Percentiles rank a stretch among this genome's conserved stretches.
phyloP scores from a whole-genome alignment of 2,797 vertebrate species.

The Mormyrus hasselquistii region DNA sequence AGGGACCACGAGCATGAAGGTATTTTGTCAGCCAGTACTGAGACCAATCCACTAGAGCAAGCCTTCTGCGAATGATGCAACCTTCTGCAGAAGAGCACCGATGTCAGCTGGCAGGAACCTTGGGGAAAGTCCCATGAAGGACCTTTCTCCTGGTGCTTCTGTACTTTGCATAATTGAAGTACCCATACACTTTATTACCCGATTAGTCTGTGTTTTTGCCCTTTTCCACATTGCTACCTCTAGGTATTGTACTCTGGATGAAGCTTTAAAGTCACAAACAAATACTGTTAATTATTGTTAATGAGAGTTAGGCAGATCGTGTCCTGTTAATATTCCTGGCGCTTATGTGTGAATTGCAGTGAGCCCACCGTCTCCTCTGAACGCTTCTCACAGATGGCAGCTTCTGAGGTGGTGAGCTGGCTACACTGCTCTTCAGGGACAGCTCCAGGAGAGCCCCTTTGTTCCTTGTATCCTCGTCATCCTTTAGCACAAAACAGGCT shows the following conservation, averaged over 20 bases:
- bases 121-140: not conserved
- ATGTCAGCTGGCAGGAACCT: not conserved
- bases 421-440: not conserved
- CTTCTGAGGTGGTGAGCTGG: not conserved
- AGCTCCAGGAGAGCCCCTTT: not conserved
- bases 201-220: not conserved
- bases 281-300: conserved; percentile 17
- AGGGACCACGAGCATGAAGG: not conserved
- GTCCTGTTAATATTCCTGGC: not conserved
- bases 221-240: no score
- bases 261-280: not conserved
- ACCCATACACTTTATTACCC: not conserved
- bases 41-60: not conserved
- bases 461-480: not conserved
- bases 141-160: not conserved
- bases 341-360: not conserved
- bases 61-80: not conserved
- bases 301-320: not conserved
- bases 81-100: not conserved
- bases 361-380: not conserved
- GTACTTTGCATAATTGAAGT: not conserved
- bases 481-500: not conserved
- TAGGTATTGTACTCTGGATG: not conserved
- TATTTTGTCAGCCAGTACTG: not conserved
- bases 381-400: not conserved